A percentile compares a stretch with the other conserved stretches of the same genome.
Evolutionary conservation across 2,113 vertebrate species (phyloP).

Genomic region (Pelecanoides urinatrix): DNA sequence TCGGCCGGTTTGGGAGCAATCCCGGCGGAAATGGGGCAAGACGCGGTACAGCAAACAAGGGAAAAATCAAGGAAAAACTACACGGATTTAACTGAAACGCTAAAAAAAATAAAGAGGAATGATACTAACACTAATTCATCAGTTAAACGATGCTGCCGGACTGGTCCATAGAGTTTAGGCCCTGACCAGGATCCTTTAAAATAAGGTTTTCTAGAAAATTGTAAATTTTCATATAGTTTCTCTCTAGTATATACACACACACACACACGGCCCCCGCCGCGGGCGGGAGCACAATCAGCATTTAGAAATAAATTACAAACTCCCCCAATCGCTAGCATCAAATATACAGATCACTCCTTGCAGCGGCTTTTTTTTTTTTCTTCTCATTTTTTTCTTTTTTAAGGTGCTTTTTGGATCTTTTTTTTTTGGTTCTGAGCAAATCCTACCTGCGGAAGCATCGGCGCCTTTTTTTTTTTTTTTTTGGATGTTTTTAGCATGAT

Average conservation of each 20-base stretch:
- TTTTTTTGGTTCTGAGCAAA: not conserved
- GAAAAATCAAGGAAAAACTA: not conserved
- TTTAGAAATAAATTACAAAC: slow-evolving; percentile 50
- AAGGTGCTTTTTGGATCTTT: not conserved
- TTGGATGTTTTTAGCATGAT: not conserved
- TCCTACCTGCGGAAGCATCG: not conserved
- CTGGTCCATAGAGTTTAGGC: slow-evolving; percentile 36
- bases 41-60: not conserved
- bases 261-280: not conserved
- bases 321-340: not conserved
- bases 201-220: not conserved
- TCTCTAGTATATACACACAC: slow-evolving; percentile 25
- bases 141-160: not conserved
- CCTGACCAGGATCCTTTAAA: slow-evolving; percentile 19
- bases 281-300: not conserved
- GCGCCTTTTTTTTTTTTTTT: not conserved
- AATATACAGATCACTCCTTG: slow-evolving; percentile 30
- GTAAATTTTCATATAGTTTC: not conserved
- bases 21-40: not conserved
- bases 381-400: not conserved
- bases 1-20: not conserved
- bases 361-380: not conserved
- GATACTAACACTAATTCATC: not conserved
- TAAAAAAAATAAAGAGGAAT: not conserved
- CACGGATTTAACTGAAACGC: not conserved